These are phyloP conservation scores for Aphidoletes aphidimyza DNA, from an alignment of 2,888 invertebrate genomes.

Conservation along the genomic window DNA sequence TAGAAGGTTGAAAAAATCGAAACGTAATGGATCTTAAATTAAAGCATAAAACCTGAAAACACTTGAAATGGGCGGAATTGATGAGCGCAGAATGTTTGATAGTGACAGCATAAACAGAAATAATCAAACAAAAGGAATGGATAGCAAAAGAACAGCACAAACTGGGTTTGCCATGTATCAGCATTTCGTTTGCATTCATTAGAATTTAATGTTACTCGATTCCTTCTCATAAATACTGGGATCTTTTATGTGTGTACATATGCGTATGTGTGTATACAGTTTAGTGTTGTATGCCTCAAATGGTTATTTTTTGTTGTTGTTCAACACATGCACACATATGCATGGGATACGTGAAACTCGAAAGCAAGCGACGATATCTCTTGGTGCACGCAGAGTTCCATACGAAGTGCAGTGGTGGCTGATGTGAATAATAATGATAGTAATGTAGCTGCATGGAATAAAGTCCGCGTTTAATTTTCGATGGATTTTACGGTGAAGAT, in stretches of 20 bases:
- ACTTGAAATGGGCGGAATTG: not conserved
- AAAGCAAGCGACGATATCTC: not conserved
- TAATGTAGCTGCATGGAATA: conserved; percentile 27
- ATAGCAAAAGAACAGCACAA: conserved; percentile 26
- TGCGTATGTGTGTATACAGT: too few species aligned
- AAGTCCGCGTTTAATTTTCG: conserved; percentile 26
- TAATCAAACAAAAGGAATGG: not conserved
- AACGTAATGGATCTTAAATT: conserved; percentile 28
- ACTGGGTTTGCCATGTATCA: conserved; percentile 16
- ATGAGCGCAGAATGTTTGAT: not conserved
- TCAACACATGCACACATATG: not conserved
- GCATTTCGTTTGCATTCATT: conserved; percentile 43
- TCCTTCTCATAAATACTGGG: conserved; percentile 28
- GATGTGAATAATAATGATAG: conserved; percentile 50
- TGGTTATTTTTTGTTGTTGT: not conserved
- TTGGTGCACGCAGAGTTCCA: not conserved
- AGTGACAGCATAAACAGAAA: not conserved
- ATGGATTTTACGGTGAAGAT: conserved; percentile 22
- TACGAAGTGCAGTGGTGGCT: not conserved
- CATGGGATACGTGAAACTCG: not conserved
- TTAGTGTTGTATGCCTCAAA: not conserved
- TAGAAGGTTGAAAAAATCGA: too few species aligned
- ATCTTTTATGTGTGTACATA: not conserved
- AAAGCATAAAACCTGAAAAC: not conserved
- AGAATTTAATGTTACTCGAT: conserved; percentile 33